phyloP scores from a whole-genome alignment of 2,797 vertebrate genomes.

The Eleutherodactylus coqui region DNA sequence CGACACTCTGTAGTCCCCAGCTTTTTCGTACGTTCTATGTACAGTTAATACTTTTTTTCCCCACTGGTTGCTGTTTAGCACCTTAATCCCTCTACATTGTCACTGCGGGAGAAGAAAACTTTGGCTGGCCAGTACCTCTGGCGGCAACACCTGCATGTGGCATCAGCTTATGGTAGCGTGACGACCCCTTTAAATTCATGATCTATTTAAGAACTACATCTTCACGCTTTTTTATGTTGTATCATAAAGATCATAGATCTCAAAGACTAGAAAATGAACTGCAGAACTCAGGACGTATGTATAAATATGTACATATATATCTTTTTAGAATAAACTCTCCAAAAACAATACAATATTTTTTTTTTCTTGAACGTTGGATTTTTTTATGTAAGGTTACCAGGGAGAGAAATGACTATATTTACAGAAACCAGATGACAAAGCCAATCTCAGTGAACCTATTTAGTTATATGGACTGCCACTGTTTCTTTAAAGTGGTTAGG shows the following conservation, averaged over 20 bases:
- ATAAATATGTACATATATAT: conserved; percentile 61
- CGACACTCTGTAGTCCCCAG: neutral
- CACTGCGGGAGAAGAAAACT: neutral
- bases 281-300: conserved; percentile 53
- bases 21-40: neutral
- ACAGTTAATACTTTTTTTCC: too few species aligned
- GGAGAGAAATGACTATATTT: conserved; percentile 25
- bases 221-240: conserved; percentile 49
- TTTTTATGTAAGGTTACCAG: conserved; percentile 44
- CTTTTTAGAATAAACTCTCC: conserved; percentile 53
- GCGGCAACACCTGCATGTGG: neutral
- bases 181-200: neutral
- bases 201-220: neutral
- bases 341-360: conserved; percentile 35
- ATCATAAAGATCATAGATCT: conserved; percentile 15
- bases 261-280: conserved; percentile 26
- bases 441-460: neutral
- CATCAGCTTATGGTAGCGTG: neutral
- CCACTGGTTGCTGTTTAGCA: neutral
- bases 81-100: neutral
- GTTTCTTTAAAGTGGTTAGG: conserved; percentile 27
- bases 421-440: conserved; percentile 6
- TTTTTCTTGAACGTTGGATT: conserved; percentile 47
- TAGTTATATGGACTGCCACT: conserved; percentile 1
- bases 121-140: neutral